Conservation (phyloP, 2,888 invertebrate genomes). For the Cephus nigrinus region DNA sequence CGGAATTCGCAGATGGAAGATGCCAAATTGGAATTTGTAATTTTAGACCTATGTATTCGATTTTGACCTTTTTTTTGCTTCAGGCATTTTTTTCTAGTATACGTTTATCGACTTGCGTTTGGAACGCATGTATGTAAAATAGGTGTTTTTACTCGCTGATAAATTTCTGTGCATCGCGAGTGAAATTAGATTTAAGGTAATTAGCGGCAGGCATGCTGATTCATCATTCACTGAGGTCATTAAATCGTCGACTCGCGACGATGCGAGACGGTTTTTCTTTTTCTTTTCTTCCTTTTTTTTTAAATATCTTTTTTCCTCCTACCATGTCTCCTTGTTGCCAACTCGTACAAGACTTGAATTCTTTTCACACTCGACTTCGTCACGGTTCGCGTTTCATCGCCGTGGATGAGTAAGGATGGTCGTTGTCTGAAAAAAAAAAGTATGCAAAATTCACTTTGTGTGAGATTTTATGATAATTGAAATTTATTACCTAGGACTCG, state of each 20-base stretch:
- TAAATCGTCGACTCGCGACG: background rate
- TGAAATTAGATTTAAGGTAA: background rate
- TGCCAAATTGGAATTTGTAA: background rate
- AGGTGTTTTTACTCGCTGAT: background rate
- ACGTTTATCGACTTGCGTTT: too few relatives aligned
- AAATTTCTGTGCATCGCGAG: background rate
- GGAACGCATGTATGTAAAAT: background rate
- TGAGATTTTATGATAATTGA: background rate
- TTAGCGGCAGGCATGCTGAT: background rate
- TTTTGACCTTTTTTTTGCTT: background rate
- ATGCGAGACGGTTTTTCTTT: background rate
- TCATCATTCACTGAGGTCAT: background rate
- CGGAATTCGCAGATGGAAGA: too few relatives aligned
- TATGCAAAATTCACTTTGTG: background rate
- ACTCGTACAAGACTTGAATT: background rate
- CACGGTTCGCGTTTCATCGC: background rate
- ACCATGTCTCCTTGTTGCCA: background rate
- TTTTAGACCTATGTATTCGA: background rate
- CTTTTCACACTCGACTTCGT: background rate
- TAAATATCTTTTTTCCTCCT: background rate
- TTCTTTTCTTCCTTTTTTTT: background rate
- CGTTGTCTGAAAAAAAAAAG: background rate
- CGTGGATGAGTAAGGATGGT: background rate
- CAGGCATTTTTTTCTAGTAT: background rate
- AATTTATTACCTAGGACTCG: background rate